Base-by-base conservation (phyloP, 2,113 vertebrate genomes). In the Zosterops pallidus region DNA sequence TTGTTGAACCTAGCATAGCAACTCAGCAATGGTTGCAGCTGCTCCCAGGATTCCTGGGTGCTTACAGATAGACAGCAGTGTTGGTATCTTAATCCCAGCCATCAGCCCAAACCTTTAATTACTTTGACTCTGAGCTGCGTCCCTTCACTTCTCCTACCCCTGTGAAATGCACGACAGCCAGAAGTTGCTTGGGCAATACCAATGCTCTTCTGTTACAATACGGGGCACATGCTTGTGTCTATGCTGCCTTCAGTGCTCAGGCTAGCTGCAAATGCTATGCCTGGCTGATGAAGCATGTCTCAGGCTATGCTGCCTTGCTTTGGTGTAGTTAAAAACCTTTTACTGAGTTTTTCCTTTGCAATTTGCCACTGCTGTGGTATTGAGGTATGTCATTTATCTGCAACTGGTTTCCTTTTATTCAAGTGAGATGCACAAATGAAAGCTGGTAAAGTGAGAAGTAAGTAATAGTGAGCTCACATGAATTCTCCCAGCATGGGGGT, bases 401-500 rank as follows among this genome's bases (percentile, higher is more conserved):
- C 64, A 80, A 18, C 86, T 77, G 42, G 31, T 75, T 94, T 95
- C 77, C 37, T 76, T 94, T 93, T 71, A 78, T 82, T 85, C 86
- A 89, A 74, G 71, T 83, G 57, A 76, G 74, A 39, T 88, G 59
- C 67, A 79, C 49, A 72, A 95, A 90, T 86, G 18, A 94, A 74
- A 92, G 97, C 69, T 10, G 12, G 49, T 62, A 52, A 69, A 63
- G 75, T 9, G 25, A 35, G 49, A 55, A 70, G 14, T 26, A 68
- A 76, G 1, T 44, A 86, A 26, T 44, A 65, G 68, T 68, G 63
- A 96, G 67, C 47, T 85, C 84, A 62, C 11, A 4, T 72, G 49
- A 89, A 57, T 94, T 93, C 39, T 86, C 60, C n/a, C 63, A 79
- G 5, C 42, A 68, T 81, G 89, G 56, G 87, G 91, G 50, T n/a